These are phyloP conservation scores for Leuciscus idus DNA, from an alignment of 2,113 vertebrate species.

Conservation along the genomic window DNA sequence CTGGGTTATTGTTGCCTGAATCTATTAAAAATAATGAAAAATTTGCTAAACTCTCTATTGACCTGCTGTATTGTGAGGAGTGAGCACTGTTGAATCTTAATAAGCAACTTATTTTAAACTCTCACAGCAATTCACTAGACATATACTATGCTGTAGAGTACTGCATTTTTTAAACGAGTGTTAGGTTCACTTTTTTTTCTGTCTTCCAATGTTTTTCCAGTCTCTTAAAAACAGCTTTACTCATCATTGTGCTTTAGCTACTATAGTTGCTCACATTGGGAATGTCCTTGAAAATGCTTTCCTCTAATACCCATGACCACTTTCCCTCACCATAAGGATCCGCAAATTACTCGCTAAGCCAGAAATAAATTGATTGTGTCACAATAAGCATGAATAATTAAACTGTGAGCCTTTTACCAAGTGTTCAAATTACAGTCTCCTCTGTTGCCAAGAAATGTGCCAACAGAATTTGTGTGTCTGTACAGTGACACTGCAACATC, in stretches of 20 bases:
- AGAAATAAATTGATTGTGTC: constrained; percentile 70
- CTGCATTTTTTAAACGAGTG: neutral
- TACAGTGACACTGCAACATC: neutral
- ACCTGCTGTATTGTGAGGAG: neutral
- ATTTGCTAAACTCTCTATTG: neutral
- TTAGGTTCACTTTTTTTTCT: neutral
- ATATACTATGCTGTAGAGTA: neutral
- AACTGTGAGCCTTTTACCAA: constrained; percentile 66
- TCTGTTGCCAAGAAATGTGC: constrained; percentile 24
- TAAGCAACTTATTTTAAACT: neutral
- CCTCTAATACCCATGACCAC: constrained; percentile 54
- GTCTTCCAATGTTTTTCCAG: neutral
- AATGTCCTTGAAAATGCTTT: constrained; percentile 49
- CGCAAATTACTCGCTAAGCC: constrained; percentile 63
- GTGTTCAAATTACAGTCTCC: constrained; percentile 65
- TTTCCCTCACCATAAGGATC: constrained; percentile 55
- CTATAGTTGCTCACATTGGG: neutral
- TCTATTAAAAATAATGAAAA: neutral
- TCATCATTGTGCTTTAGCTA: neutral
- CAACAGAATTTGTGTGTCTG: neutral
- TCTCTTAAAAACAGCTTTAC: neutral
- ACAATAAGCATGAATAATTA: constrained; percentile 76
- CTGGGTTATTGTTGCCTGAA: neutral
- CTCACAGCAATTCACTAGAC: neutral
- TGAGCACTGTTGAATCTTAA: neutral